Base-by-base conservation (phyloP, 2,797 vertebrate species). In the Mionectes olivaceus region DNA sequence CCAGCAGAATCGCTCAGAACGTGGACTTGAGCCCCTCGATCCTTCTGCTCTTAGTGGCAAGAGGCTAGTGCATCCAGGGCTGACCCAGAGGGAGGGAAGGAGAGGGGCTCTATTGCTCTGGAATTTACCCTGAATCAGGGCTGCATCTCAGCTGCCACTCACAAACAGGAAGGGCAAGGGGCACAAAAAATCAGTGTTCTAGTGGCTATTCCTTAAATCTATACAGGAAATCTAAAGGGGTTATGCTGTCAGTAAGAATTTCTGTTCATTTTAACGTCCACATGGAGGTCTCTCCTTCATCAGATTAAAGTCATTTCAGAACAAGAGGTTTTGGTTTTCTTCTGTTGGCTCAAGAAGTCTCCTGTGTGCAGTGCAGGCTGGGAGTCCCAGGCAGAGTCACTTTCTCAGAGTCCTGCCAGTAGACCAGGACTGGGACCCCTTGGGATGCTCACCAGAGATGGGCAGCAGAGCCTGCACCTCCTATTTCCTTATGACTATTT, bases 241-340 rank as follows among this genome's bases (percentile, higher is more conserved):
- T 71, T 78, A 30, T 0, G 0, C 24, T 53, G 23, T 57, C 68
- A 33, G 16, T 46, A 80, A 76, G 74, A 76, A 85, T 60, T 84
- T 67, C 49, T 80, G 44, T 10, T 89, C 79, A 12, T 24, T 83
- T 86, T 78, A 79, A n/a, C 6, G 3, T 61, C 65, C 65, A n/a
- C 37, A 28, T 32, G 83, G 57, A 90, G 32, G 14, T 46, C 52
- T 63, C 70, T 59, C 6, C 28, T 27, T 73, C 49, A 49, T 24
- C 68, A 55, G 55, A 82, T 67, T 44, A 37, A 91, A 88, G 19
- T 49, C 0, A 0, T 92, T 93, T 78, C 39, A 63, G 73, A 95
- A 60, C 75, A 85, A 80, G 50, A 89, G 64, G 65, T 64, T 94
- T 97, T 87, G 71, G 33, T 92, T 95, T 79, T 60, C 64, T 85